These are phyloP conservation scores for Erythrolamprus reginae DNA, from an alignment of 2,113 vertebrate species.

Conservation along the genomic window DNA sequence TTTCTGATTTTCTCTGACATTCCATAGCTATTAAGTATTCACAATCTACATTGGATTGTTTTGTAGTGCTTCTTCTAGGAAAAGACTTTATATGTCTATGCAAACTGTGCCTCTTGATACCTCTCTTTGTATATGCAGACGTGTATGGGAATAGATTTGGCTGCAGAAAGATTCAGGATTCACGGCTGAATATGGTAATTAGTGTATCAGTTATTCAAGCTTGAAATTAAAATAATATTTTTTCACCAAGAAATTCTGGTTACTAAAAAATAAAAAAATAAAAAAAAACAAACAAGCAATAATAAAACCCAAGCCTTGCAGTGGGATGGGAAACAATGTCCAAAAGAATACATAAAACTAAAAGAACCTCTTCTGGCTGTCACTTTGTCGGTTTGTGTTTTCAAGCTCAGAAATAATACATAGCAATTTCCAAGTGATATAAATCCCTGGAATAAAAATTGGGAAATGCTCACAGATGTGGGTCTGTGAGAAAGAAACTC, in stretches of 20 bases:
- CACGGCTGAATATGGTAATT: background rate
- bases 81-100: background rate
- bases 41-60: background rate
- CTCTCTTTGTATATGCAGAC: background rate
- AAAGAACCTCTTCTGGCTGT: background rate
- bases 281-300: conserved; percentile 8
- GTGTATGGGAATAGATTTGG: background rate
- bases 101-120: background rate
- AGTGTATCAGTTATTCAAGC: conserved; percentile 52
- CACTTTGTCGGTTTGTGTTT: conserved; percentile 57
- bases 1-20: background rate
- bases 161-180: background rate
- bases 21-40: conserved; percentile 38
- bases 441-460: conserved; percentile 45
- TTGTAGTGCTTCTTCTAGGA: background rate
- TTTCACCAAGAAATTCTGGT: conserved; percentile 35
- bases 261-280: conserved; percentile 32
- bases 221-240: conserved; percentile 53
- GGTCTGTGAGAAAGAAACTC: conserved; percentile 10
- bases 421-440: conserved; percentile 37
- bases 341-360: conserved; percentile 10
- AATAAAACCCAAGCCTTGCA: conserved; percentile 9
- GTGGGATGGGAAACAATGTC: conserved; percentile 43
- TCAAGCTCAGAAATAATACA: conserved; percentile 29
- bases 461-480: background rate